phyloP scores from a whole-genome alignment of 2,113 vertebrate genomes.

The Prunella fulvescens region DNA sequence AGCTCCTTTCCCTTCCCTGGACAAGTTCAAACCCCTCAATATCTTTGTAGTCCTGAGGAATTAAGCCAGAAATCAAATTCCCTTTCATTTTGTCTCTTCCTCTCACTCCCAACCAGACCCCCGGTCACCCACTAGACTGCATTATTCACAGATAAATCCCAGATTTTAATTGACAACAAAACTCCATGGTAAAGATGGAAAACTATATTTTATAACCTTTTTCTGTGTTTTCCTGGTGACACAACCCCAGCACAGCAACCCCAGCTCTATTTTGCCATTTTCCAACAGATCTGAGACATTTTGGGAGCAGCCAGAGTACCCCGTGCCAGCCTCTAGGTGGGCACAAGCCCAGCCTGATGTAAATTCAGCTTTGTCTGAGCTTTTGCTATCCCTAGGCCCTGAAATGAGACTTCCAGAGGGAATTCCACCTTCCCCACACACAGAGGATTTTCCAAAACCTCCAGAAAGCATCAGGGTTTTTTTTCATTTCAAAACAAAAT shows the following conservation, averaged over 20 bases:
- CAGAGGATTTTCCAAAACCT: not conserved
- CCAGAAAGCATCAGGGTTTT: not conserved
- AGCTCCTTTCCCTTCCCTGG: not conserved
- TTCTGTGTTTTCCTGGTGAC: not conserved
- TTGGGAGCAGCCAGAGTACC: not conserved
- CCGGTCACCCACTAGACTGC: accelerated
- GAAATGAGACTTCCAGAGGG: not conserved
- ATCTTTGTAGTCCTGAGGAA: accelerated
- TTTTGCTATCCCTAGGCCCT: not conserved
- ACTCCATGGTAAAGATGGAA: not conserved
- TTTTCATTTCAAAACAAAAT: not conserved
- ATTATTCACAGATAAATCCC: accelerated
- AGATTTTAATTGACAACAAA: not conserved
- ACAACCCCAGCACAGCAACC: not conserved
- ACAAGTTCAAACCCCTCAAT: accelerated
- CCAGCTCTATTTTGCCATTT: not conserved
- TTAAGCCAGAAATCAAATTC: not conserved
- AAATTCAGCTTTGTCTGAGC: not conserved
- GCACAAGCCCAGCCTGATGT: accelerated
- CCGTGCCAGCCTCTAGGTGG: not conserved
- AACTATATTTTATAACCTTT: not conserved
- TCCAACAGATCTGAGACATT: not conserved
- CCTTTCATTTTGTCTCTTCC: not conserved
- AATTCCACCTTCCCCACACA: not conserved
- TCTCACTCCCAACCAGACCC: not conserved